Conservation (phyloP, 2,113 vertebrate genomes). For the Reinhardtius hippoglossoides region DNA sequence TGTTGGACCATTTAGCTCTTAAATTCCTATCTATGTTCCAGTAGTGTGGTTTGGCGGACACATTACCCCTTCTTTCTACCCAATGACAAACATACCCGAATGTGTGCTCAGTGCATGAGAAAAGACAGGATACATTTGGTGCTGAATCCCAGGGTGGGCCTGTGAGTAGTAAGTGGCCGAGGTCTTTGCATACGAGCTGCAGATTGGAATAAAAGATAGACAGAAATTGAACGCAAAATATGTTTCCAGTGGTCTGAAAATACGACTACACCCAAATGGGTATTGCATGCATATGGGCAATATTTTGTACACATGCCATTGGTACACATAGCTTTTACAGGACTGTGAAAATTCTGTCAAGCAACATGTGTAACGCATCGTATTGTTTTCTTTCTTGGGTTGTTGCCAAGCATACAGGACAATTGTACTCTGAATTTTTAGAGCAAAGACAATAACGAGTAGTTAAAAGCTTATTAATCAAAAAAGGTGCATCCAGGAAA, state of each 20-base stretch:
- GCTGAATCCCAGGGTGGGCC: slow-evolving; percentile 36
- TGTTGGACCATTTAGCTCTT: slow-evolving; percentile 61
- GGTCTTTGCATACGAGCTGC: slow-evolving; percentile 27
- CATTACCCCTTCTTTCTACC: slow-evolving; percentile 40
- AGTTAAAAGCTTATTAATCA: slow-evolving; percentile 4
- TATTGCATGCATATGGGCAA: slow-evolving; percentile 41
- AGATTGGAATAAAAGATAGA: slow-evolving; percentile 20
- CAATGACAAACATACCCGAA: slow-evolving; percentile 61
- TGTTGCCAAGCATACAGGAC: slow-evolving; percentile 8
- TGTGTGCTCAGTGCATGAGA: slow-evolving; percentile 47
- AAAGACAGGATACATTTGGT: slow-evolving; percentile 45
- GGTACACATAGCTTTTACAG: slow-evolving; percentile 34
- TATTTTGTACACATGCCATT: slow-evolving; percentile 45
- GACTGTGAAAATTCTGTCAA: slow-evolving; percentile 39
- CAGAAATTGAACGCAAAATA: background rate
- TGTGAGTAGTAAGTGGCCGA: slow-evolving; percentile 10
- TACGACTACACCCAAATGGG: slow-evolving; percentile 23
- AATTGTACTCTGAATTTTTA: background rate
- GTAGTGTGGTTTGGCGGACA: slow-evolving; percentile 70
- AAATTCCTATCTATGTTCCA: slow-evolving; percentile 73
- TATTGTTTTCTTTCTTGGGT: slow-evolving; percentile 12
- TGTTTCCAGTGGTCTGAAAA: slow-evolving; percentile 39
- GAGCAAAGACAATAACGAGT: slow-evolving; percentile 16
- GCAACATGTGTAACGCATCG: slow-evolving; percentile 19
- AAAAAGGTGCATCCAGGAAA: slow-evolving; percentile 23